These are phyloP conservation scores for Calosoma granatense DNA, from an alignment of 1,140 invertebrate genomes.

Conservation along the genomic window DNA sequence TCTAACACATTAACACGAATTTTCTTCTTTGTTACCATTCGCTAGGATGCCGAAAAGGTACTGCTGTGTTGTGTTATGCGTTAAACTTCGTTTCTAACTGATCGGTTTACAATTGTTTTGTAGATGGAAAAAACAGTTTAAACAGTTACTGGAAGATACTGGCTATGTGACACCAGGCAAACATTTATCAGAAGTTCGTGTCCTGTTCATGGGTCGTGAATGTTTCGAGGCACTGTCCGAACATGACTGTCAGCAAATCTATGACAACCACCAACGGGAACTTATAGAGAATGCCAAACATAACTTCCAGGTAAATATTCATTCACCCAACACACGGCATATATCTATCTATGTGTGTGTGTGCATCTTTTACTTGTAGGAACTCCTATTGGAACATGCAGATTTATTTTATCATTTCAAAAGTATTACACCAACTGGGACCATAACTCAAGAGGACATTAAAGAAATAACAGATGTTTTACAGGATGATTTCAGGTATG, in stretches of 20 bases:
- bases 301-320: constrained; percentile 66
- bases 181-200: constrained; percentile 80
- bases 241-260: constrained; percentile 84
- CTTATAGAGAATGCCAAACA: constrained; percentile 84
- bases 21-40: constrained; percentile 12
- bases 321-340: neutral
- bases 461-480: constrained; percentile 87
- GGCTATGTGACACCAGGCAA: constrained; percentile 91
- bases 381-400: constrained; percentile 86
- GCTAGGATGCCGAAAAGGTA: constrained; percentile 25
- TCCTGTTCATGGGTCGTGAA: constrained; percentile 89
- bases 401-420: constrained; percentile 92
- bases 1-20: constrained; percentile 11
- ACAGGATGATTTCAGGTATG: constrained; percentile 78
- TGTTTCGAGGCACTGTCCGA: constrained; percentile 88
- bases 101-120: constrained; percentile 17
- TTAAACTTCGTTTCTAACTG: constrained; percentile 10
- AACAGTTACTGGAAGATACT: constrained; percentile 85
- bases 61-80: neutral
- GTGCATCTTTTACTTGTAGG: constrained; percentile 40
- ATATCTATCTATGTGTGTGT: neutral
- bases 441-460: constrained; percentile 88
- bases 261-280: constrained; percentile 88
- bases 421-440: constrained; percentile 76
- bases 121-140: constrained; percentile 88